phyloP scores from a whole-genome alignment of 23 tunicate species.

The Aplidium turbinatum region DNA sequence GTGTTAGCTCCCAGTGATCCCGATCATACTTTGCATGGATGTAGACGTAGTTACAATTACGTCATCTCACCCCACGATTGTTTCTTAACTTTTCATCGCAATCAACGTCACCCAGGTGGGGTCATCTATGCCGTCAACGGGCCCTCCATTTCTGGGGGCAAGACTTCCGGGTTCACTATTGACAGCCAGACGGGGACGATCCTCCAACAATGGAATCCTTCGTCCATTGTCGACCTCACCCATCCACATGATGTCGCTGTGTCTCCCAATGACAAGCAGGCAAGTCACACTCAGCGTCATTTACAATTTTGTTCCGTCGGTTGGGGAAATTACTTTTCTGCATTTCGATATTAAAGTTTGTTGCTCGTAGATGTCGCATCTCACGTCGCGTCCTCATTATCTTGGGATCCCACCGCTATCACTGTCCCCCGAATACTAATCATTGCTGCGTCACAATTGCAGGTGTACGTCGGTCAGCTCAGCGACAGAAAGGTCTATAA shows the following conservation, averaged over 20 bases:
- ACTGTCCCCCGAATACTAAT: no score
- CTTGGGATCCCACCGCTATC: no score
- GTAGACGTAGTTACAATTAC: no score
- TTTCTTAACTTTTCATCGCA: no score
- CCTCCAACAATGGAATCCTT: slow-evolving; percentile 64
- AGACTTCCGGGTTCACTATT: slow-evolving; percentile 61
- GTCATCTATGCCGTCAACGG: slow-evolving; percentile 82
- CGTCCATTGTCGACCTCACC: not conserved
- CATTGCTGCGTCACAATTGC: not conserved
- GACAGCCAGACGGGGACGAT: slow-evolving; percentile 42
- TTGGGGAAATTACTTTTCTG: not conserved
- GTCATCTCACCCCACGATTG: no score
- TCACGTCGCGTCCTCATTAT: no score
- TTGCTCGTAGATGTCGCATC: no score
- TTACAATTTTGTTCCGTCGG: not conserved
- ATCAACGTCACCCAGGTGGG: slow-evolving; percentile 50
- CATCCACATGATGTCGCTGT: slow-evolving; percentile 81
- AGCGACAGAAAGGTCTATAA: slow-evolving; percentile 32
- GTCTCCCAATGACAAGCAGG: slow-evolving; percentile 46
- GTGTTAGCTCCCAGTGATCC: no score
- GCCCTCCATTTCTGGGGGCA: not conserved
- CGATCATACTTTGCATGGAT: no score
- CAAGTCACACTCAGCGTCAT: not conserved
- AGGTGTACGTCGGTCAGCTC: slow-evolving; percentile 62
- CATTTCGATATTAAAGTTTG: no score